A percentile compares a stretch with the other conserved stretches of the same genome.
phyloP scores from a whole-genome alignment of 2,113 vertebrate genomes.

The Gadus chalcogrammus region DNA sequence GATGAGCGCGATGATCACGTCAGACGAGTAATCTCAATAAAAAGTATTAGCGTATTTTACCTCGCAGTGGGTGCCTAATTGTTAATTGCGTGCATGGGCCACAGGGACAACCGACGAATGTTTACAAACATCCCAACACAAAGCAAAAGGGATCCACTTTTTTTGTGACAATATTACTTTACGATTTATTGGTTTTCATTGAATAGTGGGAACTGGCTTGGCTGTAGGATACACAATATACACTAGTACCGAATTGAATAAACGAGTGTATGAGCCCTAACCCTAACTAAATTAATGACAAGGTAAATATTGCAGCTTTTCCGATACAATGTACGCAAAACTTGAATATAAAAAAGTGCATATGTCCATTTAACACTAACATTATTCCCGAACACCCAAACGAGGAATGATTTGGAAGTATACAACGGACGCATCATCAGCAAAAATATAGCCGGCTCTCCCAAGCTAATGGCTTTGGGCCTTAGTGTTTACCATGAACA shows the following conservation, averaged over 20 bases:
- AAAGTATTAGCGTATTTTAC: not conserved
- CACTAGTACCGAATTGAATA: too few relatives aligned
- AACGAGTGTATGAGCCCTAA: too few relatives aligned
- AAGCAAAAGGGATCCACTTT: not conserved
- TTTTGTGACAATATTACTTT: not conserved
- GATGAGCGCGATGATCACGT: not conserved
- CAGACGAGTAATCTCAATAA: not conserved
- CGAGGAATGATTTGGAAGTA: too few relatives aligned
- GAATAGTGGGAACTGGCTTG: not conserved
- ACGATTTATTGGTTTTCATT: not conserved
- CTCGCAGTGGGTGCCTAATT: conserved; percentile 4
- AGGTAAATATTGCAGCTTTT: too few relatives aligned
- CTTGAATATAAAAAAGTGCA: too few relatives aligned
- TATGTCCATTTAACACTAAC: too few relatives aligned
- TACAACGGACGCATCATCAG: conserved; percentile 55
- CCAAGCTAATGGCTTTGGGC: conserved; percentile 45
- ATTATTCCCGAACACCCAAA: conserved; percentile 24
- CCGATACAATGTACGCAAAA: too few relatives aligned
- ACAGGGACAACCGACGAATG: conserved; percentile 15
- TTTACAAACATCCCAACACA: conserved; percentile 52
- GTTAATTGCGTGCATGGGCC: conserved; percentile 29
- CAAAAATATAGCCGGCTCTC: conserved; percentile 56
- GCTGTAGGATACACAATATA: too few relatives aligned
- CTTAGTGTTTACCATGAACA: conserved; percentile 64
- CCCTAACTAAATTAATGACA: too few relatives aligned